phyloP scores from a whole-genome alignment of 2,888 invertebrate genomes.

The Archaeoteleia sp. region DNA sequence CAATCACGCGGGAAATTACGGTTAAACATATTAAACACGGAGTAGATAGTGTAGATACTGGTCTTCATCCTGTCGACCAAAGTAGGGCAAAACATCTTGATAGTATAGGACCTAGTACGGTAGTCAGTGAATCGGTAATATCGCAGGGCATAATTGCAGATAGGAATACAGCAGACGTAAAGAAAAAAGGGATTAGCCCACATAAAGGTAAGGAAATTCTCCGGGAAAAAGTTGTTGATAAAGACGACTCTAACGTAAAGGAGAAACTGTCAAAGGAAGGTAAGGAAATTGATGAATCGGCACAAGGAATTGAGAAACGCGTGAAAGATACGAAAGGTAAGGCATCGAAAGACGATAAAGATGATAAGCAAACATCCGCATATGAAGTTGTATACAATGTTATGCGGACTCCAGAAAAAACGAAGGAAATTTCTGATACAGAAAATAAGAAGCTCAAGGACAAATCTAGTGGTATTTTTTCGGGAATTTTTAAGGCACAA shows the following conservation, averaged over 20 bases:
- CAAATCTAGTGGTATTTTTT: conserved; percentile 66
- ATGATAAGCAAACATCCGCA: conserved; percentile 53
- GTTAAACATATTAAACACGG: conserved; percentile 19
- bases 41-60: conserved; percentile 14
- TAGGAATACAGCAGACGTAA: conserved; percentile 14
- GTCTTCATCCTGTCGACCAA: no score
- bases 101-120: no score
- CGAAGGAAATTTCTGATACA: conserved; percentile 56
- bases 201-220: conserved; percentile 37
- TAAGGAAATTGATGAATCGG: conserved; percentile 77
- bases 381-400: conserved; percentile 65
- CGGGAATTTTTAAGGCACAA: conserved; percentile 69
- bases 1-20: conserved; percentile 17
- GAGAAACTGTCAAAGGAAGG: conserved; percentile 75
- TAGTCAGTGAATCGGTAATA: no score
- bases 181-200: no score
- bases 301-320: conserved; percentile 69
- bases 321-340: conserved; percentile 49
- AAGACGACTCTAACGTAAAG: conserved; percentile 15
- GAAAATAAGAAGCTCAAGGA: conserved; percentile 66
- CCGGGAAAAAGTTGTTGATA: conserved; percentile 40
- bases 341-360: conserved; percentile 34
- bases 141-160: no score
- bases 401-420: conserved; percentile 50
- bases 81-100: no score